Evolutionary conservation across 2,797 vertebrate species (phyloP), one percentile per base, ranked within the genome.

Genomic region (Halcyon smyrnensis): DNA sequence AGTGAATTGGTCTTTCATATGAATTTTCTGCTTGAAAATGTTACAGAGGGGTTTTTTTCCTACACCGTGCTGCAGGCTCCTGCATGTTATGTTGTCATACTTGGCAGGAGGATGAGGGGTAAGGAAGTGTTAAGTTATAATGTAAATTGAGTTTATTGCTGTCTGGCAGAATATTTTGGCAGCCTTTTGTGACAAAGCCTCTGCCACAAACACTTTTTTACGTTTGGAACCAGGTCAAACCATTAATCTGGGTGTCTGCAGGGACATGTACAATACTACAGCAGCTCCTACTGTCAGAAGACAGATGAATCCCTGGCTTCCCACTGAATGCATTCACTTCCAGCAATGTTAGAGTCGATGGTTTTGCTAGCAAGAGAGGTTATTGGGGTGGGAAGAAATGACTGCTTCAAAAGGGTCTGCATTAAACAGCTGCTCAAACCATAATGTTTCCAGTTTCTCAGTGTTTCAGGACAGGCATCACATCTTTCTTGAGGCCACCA

Each of bases 121-220:
- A 97, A 94, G 92, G 95, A 95, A 97, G 95, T 96, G 95, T 95
- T 97, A 97, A 97, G 95, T 97, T 96, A 97, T 97, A 97, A 97
- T 96, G 96, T 96, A 97, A 96, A 97, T 96, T 95, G 96, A 95
- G 96, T 97, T 97, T 97, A 97, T 94, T 97, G 94, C 95, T 94
- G 93, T 97, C 96, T 97, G 97, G 97, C 96, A 97, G 97, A 95
- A 95, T 95, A 89, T 91, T 96, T 85, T 97, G 97, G 96, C 97
- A 97, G 94, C 50, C 69, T 95, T 95, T 96, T 95, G 75, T 95
- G 94, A 95, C 88, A 90, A 94, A 96, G 93, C 91, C 94, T 97
- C 71, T 97, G 97, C 97, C 96, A 97, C 97, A 96, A 96, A 96
- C 91, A 95, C 62, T 96, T 95, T 93, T 93, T 94, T 91, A 71